A percentile compares a stretch with the other conserved stretches of the same genome.
phyloP scores from a whole-genome alignment of 2,113 vertebrate genomes.

The Damaliscus lunatus region DNA sequence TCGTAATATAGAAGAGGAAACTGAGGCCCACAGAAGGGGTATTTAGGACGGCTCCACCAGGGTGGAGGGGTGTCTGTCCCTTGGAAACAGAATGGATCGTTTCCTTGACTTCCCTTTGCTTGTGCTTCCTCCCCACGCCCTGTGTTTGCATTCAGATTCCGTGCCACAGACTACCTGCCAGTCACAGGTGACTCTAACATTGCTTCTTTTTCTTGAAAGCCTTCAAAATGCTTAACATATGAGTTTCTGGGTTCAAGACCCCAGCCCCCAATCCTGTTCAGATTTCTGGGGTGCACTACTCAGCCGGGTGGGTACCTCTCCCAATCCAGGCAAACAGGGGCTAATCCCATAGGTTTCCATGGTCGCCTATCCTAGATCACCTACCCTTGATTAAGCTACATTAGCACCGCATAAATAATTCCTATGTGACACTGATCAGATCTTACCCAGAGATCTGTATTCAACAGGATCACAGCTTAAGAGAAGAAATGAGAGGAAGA shows the following conservation, averaged over 20 bases:
- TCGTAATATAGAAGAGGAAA: background rate
- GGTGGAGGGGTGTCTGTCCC: too few species aligned
- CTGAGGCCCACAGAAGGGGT: background rate
- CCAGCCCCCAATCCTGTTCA: background rate
- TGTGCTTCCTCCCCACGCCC: too few species aligned
- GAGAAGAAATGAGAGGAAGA: constrained; percentile 16
- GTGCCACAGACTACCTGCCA: background rate
- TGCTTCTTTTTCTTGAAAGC: background rate
- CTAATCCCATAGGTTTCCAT: background rate
- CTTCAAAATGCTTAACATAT: background rate
- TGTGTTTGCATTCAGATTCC: background rate
- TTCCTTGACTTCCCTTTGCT: background rate
- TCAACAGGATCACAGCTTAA: background rate
- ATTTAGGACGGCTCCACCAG: background rate
- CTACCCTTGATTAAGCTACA: background rate
- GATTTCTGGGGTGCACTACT: background rate
- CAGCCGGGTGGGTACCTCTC: background rate
- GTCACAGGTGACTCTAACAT: background rate
- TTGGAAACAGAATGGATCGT: background rate
- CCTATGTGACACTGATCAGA: background rate
- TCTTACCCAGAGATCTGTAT: background rate
- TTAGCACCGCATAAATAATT: background rate
- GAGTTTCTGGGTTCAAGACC: background rate
- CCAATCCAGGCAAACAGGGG: background rate
- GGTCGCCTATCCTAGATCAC: background rate